Evolutionary conservation across 2,888 invertebrate species (phyloP), one percentile per base, ranked within the genome.

Genomic region (Pyrrhia umbra): DNA sequence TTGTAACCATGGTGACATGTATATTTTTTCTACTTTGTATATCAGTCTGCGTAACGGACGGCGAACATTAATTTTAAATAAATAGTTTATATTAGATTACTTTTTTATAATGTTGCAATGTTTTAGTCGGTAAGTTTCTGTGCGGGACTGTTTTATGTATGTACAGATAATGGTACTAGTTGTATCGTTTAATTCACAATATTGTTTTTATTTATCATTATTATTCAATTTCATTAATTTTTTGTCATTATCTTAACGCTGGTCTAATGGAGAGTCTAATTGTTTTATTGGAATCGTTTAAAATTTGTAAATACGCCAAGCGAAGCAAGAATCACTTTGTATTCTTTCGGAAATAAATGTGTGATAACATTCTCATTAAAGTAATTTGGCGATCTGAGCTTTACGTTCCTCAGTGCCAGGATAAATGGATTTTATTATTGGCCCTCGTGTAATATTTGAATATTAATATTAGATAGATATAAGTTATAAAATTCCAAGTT

Each of bases 11-110:
- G 85, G 86, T 87, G 87, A 90, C 90, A 90, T 94, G 94, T 94
- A 94, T 92, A 94, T 94, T 93, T 94, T 93, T 93, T 92, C 88
- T 92, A 93, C 91, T 91, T 88, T 92, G 90, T 92, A 92, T 91
- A 94, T 90, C 88, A 82, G 88, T 85, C 90, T 85, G 84, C 81
- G 79, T 82, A 81, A 82, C 46, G 83, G 86, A 88, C 85, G 79
- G 77, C 82, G 79, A 84, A 81, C 77, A 86, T 89, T 88, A 85
- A 83, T 87, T 87, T 88, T 66, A 73, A 80, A 82, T 75, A 81
- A 81, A 88, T 86, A 87, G 85, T 85, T 79, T 83, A 82, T 85
- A 85, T 82, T 84, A 84, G 83, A 84, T 84, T 82, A 83, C 80
- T 86, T 91, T 89, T 89, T 86, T 87, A 88, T 86, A 83, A 87